Base-by-base conservation (phyloP, 2,113 vertebrate genomes). In the Pelobates fuscus region DNA sequence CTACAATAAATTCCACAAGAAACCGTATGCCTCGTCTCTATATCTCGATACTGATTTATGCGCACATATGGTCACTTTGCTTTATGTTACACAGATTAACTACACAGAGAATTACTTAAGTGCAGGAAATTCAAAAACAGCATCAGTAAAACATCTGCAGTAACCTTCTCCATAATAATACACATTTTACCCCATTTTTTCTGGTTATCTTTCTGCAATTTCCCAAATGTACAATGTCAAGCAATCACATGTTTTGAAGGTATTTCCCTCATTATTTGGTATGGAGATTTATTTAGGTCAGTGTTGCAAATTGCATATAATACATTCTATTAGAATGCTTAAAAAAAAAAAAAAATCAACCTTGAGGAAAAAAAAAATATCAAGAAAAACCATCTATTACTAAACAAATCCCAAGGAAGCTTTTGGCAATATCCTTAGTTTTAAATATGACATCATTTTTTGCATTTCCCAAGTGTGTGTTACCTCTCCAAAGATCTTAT, bases 11-110 rank as follows among this genome's bases (percentile, higher is more conserved):
- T 70, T 70, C 68, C 68, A 59, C 8, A 25, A 30, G 37, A 30
- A 29, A 49, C 44, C 12, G 32, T 71, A 27, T 55, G 43, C 30
- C 10, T 55, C 20, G 58, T 44, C 57, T 44, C 32, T 27, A 23
- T 29, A 27, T 60, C n/a, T 49, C 23, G 17, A 61, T 12, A 61
- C 59, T 46, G 68, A 71, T 71, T 71, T 60, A 71, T 49, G 58
- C 24, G 18, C 12, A 59, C 69, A 71, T 71, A 37, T 71, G 58
- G 43, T 71, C 55, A 25, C 24, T 71, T 46, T 49, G 21, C 41
- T 61, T 61, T 41, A 71, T 71, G 69, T 49, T 32, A 32, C 60
- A 32, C 11, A 62, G 60, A n/a, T 58, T 61, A 49, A 20, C 30
- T 24, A 49, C 17, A 61, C 23, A 60, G 37, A 61, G 57, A 71